Base-by-base conservation (phyloP, 2,113 vertebrate genomes). In the Columbina picui region DNA sequence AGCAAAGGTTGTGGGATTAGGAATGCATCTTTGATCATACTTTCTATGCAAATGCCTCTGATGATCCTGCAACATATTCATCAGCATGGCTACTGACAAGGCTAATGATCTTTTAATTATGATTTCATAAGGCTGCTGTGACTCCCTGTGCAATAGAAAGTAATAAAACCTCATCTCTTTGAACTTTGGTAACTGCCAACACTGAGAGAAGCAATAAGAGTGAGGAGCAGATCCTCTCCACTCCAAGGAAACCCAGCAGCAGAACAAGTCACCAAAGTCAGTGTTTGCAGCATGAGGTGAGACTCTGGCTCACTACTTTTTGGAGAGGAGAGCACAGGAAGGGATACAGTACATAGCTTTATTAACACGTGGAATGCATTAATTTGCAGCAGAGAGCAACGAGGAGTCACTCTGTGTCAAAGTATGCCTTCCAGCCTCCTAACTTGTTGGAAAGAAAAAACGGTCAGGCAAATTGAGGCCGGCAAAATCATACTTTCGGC, bases 111-210 rank as follows among this genome's bases (percentile, higher is more conserved):
- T 94, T 77, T 77, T 92, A 95, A 87, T 93, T 85, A 80, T 70
- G 64, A 84, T 93, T 93, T 92, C 85, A 96, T 57, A 73, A 75
- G 65, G 69, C 50, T 94, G 74, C 45, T 74, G 21, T 74, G 47
- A 56, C n/a, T 75, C 68, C 39, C 85, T 64, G 43, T 77, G 60
- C 7, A 3, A 80, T 36, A 88, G 82, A 93, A 88, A 90, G 88
- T 85, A 95, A 75, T 96, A 95, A 93, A 96, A 60, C 53, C 56
- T 84, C 93, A 67, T 86, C 60, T 88, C 73, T 96, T 80, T 93
- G 96, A 95, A 95, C 96, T 96, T 82, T 87, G 92, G 83, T 52
- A 89, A 83, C 63, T 78, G 56, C 41, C 61, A 87, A 23, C 27
- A 56, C 36, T 19, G 75, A 82, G 53, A 90, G 49, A 53, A 93